Percentiles rank a stretch among this genome's conserved stretches.
Conservation (phyloP, 2,113 vertebrate genomes). For the Notarius lentiginosus region DNA sequence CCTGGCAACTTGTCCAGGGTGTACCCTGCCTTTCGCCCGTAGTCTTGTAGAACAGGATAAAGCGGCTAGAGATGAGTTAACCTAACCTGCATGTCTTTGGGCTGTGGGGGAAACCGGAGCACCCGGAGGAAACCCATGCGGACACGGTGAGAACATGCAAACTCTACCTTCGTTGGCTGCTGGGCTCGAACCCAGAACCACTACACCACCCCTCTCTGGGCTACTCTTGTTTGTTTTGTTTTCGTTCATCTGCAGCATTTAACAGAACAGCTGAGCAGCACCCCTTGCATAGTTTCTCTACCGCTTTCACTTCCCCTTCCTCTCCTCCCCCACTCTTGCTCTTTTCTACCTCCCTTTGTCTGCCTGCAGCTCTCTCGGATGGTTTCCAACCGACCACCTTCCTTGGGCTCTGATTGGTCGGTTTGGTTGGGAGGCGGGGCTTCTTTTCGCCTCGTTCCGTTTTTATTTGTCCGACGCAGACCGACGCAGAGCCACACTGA, state of each 20-base stretch:
- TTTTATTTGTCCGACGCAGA: slow-evolving; percentile 56
- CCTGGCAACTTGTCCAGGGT: too few species aligned
- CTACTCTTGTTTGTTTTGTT: background rate
- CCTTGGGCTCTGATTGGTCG: slow-evolving; percentile 58
- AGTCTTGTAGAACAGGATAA: too few species aligned
- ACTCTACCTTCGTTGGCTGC: too few species aligned
- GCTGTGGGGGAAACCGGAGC: too few species aligned
- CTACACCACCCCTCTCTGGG: too few species aligned
- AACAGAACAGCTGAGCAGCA: slow-evolving; percentile 26
- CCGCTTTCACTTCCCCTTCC: slow-evolving; percentile 16
- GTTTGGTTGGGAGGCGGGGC: slow-evolving; percentile 48
- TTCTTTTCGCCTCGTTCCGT: slow-evolving; percentile 39
- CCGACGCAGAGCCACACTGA: slow-evolving; percentile 61
- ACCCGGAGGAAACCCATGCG: too few species aligned
- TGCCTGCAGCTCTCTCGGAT: slow-evolving; percentile 24
- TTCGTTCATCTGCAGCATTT: background rate
- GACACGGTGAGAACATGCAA: too few species aligned
- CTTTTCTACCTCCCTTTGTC: slow-evolving; percentile 44
- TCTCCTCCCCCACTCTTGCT: slow-evolving; percentile 35
- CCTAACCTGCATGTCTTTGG: too few species aligned
- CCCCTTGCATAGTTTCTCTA: slow-evolving; percentile 12
- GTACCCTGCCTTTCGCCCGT: too few species aligned
- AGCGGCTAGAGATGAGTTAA: too few species aligned
- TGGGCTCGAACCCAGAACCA: too few species aligned
- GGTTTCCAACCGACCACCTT: slow-evolving; percentile 70